Conservation (phyloP, 2,888 invertebrate genomes). For the Sclerodermus sp. region DNA sequence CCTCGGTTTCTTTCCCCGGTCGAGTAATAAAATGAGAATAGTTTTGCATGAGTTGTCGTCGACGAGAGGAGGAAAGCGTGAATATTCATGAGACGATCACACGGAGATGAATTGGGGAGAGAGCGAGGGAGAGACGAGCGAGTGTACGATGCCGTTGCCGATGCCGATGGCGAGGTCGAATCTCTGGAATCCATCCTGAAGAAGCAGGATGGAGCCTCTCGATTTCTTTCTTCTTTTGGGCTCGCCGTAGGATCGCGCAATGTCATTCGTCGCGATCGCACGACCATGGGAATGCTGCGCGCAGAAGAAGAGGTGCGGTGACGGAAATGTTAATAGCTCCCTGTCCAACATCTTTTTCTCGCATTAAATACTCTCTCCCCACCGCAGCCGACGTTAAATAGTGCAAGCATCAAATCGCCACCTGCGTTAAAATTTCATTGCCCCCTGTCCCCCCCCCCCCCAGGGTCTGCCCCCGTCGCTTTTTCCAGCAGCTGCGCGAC, state of each 20-base stretch:
- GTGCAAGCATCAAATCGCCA: too few relatives aligned
- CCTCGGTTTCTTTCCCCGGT: too few relatives aligned
- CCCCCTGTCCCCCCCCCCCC: too few relatives aligned
- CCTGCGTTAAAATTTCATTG: too few relatives aligned
- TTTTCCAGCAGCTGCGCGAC: too few relatives aligned
- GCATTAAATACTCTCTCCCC: neutral
- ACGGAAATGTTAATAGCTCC: constrained; percentile 9
- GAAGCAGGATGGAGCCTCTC: constrained; percentile 23
- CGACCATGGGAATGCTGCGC: constrained; percentile 4
- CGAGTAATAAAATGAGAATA: too few relatives aligned
- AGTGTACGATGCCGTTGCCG: neutral
- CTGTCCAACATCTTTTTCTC: neutral
- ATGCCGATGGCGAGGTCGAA: neutral
- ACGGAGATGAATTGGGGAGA: neutral
- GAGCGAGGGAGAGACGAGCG: neutral
- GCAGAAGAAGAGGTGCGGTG: constrained; percentile 3
- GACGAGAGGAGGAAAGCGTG: constrained; percentile 2
- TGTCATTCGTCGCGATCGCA: constrained; percentile 3
- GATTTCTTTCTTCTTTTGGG: constrained; percentile 12
- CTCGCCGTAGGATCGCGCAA: too few relatives aligned
- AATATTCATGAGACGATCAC: neutral
- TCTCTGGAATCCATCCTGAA: constrained; percentile 23
- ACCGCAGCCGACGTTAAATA: too few relatives aligned
- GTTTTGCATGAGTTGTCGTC: neutral
- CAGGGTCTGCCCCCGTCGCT: too few relatives aligned